These are phyloP conservation scores for Rutpela maculata DNA, from an alignment of 2,888 invertebrate species.

Conservation along the genomic window DNA sequence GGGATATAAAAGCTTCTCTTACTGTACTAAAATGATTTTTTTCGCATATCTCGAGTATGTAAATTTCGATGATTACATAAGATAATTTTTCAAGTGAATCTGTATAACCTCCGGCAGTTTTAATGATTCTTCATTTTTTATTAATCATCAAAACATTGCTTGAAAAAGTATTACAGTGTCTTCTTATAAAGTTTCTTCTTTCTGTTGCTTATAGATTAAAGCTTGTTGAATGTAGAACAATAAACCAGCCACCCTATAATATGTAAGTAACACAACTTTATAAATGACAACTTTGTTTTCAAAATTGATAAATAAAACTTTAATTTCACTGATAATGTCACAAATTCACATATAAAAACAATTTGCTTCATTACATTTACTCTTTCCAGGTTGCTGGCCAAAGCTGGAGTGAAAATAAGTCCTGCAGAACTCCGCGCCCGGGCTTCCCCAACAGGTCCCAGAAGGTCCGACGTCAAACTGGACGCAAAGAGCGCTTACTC, in stretches of 20 bases:
- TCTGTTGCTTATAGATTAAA: neutral
- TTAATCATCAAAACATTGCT: neutral
- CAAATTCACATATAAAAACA: neutral
- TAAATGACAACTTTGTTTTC: too few relatives aligned
- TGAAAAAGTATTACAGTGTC: neutral
- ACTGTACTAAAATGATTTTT: too few relatives aligned
- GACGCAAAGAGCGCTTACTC: constrained; percentile 83
- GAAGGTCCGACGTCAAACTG: constrained; percentile 85
- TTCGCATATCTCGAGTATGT: too few relatives aligned
- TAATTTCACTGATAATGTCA: neutral
- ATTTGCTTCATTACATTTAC: neutral
- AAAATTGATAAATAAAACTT: too few relatives aligned
- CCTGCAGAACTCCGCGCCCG: constrained; percentile 89
- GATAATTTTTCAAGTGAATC: too few relatives aligned
- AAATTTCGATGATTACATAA: too few relatives aligned
- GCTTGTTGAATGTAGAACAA: neutral
- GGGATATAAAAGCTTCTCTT: too few relatives aligned
- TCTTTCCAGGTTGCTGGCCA: constrained; percentile 83
- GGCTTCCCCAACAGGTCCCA: constrained; percentile 90
- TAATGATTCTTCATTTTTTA: neutral
- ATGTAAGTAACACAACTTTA: neutral
- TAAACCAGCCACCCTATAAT: neutral
- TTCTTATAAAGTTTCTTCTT: neutral
- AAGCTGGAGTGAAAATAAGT: constrained; percentile 91
- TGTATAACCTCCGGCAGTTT: neutral